Base-by-base conservation (phyloP, 2,888 invertebrate genomes). In the Chloromyia formosa region DNA sequence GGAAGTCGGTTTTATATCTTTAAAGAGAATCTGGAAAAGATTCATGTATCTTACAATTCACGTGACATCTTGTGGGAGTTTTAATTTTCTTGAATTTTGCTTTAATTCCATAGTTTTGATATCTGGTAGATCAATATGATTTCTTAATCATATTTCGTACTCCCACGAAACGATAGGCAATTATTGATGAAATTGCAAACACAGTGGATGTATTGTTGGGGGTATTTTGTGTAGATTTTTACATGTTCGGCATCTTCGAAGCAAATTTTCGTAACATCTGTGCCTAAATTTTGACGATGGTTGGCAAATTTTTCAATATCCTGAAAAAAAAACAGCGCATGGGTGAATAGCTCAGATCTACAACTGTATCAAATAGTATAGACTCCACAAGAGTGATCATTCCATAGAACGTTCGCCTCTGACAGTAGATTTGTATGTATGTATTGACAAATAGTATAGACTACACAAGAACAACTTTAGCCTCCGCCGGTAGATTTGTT, bases 161-260 rank as follows among this genome's bases (percentile, higher is more conserved):
- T 40, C 1, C 66, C 27, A 27, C 66, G 68, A 54, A 71, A 75
- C 68, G 81, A 80, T 79, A 90, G 83, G 79, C 90, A 90, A 79
- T 88, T 88, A 78, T 88, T 88, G 18, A 90, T 87, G 81, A 90
- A 90, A 77, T 85, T 86, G 81, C 87, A 88, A 42, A 90, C 88
- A 74, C 88, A 88, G 76, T 88, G 87, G 14, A 89, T 86, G 80
- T 90, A 90, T 77, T 88, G 88, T 61, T 89, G 87, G 54, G 88
- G 89, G 81, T 93, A 89, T 75, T 87, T 87, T 14, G 88, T 87
- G 77, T 88, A 89, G 81, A 93, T 93, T 80, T 91, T 90, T 0
- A 93, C 93, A 83, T 94, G 93, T n/a, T 90, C 89, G 10, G 92
- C 92, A 80, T 90, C 89, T 74, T 90, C 89, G 83, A 92, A 93